Evolutionary conservation across 2,888 invertebrate genomes (phyloP).

Genomic region (Adelognathus sp.): DNA sequence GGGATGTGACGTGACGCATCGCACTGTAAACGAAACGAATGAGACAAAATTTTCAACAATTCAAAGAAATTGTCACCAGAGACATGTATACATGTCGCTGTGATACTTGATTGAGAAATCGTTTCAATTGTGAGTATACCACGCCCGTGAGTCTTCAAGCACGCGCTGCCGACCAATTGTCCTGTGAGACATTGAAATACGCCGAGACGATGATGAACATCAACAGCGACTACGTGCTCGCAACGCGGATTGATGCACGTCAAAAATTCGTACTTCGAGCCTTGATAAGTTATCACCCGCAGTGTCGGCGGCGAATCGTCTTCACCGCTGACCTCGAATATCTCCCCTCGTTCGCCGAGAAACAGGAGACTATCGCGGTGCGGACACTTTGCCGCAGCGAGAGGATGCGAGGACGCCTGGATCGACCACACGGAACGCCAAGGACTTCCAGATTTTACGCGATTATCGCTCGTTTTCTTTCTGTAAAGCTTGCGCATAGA

Average conservation of each 20-base stretch:
- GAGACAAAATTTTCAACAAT: not conserved
- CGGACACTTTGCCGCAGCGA: constrained; percentile 53
- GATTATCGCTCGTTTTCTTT: constrained; percentile 56
- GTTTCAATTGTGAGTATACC: constrained; percentile 58
- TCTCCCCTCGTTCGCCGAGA: constrained; percentile 63
- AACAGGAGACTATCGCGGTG: constrained; percentile 67
- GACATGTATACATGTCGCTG: not conserved
- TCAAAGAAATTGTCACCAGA: not conserved
- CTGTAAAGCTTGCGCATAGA: constrained; percentile 69
- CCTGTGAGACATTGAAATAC: constrained; percentile 66
- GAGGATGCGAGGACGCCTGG: constrained; percentile 60
- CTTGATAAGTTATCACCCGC: constrained; percentile 56
- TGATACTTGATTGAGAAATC: not conserved
- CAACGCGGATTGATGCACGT: constrained; percentile 49
- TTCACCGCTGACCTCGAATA: constrained; percentile 63
- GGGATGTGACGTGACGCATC: constrained; percentile 62
- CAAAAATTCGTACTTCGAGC: constrained; percentile 54
- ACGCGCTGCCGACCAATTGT: constrained; percentile 38
- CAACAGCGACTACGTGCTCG: constrained; percentile 55
- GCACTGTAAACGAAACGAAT: constrained; percentile 58
- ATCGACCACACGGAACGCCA: constrained; percentile 69
- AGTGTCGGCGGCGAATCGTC: constrained; percentile 63
- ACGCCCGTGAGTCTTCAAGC: constrained; percentile 66
- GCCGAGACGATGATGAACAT: constrained; percentile 60
- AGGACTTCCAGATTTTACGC: constrained; percentile 45